Evolutionary conservation across 2,113 vertebrate genomes (phyloP).

Genomic region (Indicator maculatus): DNA sequence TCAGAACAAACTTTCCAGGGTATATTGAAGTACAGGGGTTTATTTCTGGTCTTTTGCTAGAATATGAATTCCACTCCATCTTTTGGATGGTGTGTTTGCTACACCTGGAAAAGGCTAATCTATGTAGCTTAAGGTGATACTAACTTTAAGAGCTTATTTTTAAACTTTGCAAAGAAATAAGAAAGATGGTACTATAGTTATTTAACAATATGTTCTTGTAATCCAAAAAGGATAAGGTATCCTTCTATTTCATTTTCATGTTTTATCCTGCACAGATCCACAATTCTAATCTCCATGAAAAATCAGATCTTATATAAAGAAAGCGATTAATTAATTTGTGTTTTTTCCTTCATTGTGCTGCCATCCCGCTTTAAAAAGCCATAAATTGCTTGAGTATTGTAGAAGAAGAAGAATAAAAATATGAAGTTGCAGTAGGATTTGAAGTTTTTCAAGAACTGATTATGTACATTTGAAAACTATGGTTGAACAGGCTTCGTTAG

Average conservation of each 20-base stretch:
- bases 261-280: not conserved
- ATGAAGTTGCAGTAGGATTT: not conserved
- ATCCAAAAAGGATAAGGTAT: not conserved
- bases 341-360: not conserved
- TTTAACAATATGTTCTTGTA: not conserved
- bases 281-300: not conserved
- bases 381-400: conserved; percentile 2
- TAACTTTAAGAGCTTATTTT: not conserved
- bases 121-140: not conserved
- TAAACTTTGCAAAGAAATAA: not conserved
- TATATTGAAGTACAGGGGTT: not conserved
- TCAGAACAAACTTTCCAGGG: not conserved
- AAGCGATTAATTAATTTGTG: conserved; percentile 1
- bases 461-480: not conserved
- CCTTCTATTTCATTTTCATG: not conserved
- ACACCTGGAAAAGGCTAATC: conserved; percentile 12
- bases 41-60: not conserved
- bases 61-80: not conserved
- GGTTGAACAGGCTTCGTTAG: not conserved
- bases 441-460: not conserved
- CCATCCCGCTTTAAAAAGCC: not conserved
- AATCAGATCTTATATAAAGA: not conserved
- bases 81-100: not conserved
- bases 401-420: not conserved
- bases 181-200: not conserved